These are phyloP conservation scores for Brevimyrus niger DNA, from an alignment of 2,113 vertebrate species.

Conservation along the genomic window DNA sequence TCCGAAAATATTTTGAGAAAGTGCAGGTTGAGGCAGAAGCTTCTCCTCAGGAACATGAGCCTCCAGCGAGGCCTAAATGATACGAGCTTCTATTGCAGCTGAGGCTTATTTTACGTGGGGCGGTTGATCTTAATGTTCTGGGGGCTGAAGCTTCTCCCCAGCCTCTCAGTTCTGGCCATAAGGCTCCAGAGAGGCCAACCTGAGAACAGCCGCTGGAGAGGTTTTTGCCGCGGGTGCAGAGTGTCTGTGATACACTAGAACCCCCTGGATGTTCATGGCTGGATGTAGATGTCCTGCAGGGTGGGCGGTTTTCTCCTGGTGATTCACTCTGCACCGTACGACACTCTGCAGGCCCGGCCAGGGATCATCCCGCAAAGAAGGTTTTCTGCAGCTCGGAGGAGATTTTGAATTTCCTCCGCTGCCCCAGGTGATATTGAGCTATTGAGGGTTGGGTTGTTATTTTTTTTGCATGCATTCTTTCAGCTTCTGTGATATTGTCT, in stretches of 20 bases:
- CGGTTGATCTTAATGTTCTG: too few species aligned
- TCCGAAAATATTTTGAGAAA: too few species aligned
- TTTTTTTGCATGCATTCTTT: background rate
- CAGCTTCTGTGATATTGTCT: background rate
- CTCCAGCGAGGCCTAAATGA: too few species aligned
- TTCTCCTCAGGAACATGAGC: background rate
- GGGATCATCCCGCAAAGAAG: background rate
- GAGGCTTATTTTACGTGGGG: too few species aligned
- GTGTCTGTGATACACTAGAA: background rate
- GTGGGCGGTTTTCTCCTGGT: background rate
- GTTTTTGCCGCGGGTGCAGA: too few species aligned
- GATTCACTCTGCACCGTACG: background rate
- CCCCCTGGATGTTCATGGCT: background rate
- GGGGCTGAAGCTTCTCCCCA: background rate
- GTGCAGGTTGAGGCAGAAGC: background rate
- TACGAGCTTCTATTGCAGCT: too few species aligned
- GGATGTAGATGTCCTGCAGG: background rate
- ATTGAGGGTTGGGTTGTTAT: background rate
- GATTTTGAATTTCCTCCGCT: background rate
- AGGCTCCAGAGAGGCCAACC: background rate
- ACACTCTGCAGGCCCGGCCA: background rate
- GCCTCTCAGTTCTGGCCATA: background rate
- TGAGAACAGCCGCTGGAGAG: background rate
- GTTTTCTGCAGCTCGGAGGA: background rate
- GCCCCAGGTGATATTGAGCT: background rate